Conservation (phyloP, 2,888 invertebrate species). For the Caenorhabditis sp. region DNA sequence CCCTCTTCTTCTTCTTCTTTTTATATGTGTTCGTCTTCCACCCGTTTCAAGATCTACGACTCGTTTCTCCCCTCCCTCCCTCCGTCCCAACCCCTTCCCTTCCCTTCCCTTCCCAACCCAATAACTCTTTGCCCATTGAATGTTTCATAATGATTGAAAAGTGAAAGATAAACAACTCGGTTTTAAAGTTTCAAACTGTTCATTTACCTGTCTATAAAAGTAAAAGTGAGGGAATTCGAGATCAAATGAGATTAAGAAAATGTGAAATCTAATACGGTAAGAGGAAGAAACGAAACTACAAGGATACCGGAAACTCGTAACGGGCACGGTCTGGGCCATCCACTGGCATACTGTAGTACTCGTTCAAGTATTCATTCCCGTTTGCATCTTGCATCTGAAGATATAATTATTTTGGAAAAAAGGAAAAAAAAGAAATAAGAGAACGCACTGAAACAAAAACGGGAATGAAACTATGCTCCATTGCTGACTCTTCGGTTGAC, state of each 20-base stretch:
- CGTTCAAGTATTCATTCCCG: constrained; percentile 58
- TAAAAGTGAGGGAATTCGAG: constrained; percentile 28
- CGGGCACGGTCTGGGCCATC: constrained; percentile 1
- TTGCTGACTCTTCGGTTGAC: constrained; percentile 21
- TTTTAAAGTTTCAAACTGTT: constrained; percentile 2
- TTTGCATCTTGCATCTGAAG: constrained; percentile 58
- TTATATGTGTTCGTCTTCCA: neutral
- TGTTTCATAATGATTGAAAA: constrained; percentile 14
- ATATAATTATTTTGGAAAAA: neutral
- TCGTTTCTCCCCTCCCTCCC: neutral
- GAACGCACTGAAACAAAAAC: constrained; percentile 37
- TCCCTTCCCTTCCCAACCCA: neutral
- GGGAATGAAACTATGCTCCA: constrained; percentile 54
- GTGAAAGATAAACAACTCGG: constrained; percentile 8
- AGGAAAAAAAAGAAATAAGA: constrained; percentile 6
- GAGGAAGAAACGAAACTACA: constrained; percentile 7
- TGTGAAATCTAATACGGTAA: too few species aligned
- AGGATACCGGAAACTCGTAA: constrained; percentile 33
- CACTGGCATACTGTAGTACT: constrained; percentile 45
- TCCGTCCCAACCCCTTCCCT: too few species aligned
- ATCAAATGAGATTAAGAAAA: constrained; percentile 2
- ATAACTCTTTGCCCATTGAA: neutral
- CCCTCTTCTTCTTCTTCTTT: constrained; percentile 7
- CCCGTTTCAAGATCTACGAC: constrained; percentile 20
- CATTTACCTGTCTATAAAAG: constrained; percentile 33